Evolutionary conservation across 2,797 vertebrate species (phyloP).

Genomic region (Galago senegalensis): DNA sequence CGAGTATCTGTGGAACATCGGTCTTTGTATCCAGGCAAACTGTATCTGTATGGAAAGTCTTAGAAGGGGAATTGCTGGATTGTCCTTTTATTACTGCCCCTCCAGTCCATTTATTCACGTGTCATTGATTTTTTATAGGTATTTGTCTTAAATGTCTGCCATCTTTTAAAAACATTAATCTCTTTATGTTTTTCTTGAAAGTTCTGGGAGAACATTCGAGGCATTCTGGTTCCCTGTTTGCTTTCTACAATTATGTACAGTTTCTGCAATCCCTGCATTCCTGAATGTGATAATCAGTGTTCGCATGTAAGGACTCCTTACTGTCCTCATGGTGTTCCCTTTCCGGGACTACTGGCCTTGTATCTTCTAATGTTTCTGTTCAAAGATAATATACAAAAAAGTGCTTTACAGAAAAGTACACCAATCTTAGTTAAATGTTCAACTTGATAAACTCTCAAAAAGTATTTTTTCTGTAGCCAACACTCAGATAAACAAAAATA

Average conservation of each 20-base stretch:
- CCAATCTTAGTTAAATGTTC: not conserved
- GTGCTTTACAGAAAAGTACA: not conserved
- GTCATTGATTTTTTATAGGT: not conserved
- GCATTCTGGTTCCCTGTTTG: not conserved
- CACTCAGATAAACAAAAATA: not conserved
- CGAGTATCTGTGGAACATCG: too few species aligned
- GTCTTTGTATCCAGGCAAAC: too few species aligned
- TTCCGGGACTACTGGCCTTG: not conserved
- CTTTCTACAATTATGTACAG: not conserved
- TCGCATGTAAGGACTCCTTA: not conserved
- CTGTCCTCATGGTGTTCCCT: not conserved
- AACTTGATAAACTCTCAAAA: slow-evolving; percentile 13
- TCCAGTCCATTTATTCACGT: not conserved
- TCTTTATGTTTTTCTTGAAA: slow-evolving; percentile 43
- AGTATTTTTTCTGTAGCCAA: not conserved
- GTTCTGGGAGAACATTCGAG: slow-evolving; percentile 29
- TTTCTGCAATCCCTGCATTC: slow-evolving; percentile 8
- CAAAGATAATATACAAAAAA: not conserved
- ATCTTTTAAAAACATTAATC: not conserved
- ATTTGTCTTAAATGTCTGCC: not conserved
- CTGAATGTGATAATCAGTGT: not conserved
- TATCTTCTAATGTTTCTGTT: not conserved
- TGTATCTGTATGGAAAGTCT: not conserved
- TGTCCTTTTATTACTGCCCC: slow-evolving; percentile 14
- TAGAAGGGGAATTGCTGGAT: not conserved